Evolutionary conservation across 2,888 invertebrate species (phyloP).

Genomic region (Ophioninae sp.): DNA sequence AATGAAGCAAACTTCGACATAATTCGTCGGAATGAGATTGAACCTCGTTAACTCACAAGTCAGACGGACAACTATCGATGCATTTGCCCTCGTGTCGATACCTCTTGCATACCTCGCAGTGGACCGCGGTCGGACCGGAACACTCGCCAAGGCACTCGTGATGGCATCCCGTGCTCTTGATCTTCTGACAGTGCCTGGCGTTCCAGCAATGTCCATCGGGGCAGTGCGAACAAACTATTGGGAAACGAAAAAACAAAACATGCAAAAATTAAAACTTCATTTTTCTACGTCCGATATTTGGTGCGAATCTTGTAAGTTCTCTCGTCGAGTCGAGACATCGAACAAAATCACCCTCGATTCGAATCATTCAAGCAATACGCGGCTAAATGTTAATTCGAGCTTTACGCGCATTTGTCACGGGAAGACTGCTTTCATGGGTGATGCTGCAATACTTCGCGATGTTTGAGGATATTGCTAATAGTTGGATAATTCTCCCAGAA

Average conservation of each 20-base stretch:
- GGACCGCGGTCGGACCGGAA: conserved; percentile 80
- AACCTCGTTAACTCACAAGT: conserved; percentile 83
- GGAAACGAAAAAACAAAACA: conserved; percentile 37
- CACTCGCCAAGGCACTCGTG: conserved; percentile 92
- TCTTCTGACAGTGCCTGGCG: conserved; percentile 82
- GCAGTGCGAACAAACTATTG: conserved; percentile 86
- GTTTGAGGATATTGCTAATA: not conserved
- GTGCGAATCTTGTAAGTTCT: not conserved
- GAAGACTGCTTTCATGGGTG: too few relatives aligned
- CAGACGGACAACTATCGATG: conserved; percentile 85
- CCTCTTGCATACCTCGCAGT: conserved; percentile 88
- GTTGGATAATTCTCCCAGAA: not conserved
- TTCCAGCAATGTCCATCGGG: conserved; percentile 82
- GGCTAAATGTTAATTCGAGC: too few relatives aligned
- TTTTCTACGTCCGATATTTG: not conserved
- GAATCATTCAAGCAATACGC: not conserved
- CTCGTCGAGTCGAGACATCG: not conserved
- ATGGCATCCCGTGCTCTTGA: conserved; percentile 84
- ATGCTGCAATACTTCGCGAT: not conserved
- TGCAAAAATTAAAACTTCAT: not conserved
- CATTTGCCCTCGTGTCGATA: conserved; percentile 83
- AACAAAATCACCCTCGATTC: not conserved
- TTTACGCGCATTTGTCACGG: too few relatives aligned
- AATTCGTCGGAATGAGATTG: not conserved
- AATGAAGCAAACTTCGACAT: not conserved